Evolutionary conservation across 2,797 vertebrate genomes (phyloP).

Genomic region (Acanthiza pusilla): DNA sequence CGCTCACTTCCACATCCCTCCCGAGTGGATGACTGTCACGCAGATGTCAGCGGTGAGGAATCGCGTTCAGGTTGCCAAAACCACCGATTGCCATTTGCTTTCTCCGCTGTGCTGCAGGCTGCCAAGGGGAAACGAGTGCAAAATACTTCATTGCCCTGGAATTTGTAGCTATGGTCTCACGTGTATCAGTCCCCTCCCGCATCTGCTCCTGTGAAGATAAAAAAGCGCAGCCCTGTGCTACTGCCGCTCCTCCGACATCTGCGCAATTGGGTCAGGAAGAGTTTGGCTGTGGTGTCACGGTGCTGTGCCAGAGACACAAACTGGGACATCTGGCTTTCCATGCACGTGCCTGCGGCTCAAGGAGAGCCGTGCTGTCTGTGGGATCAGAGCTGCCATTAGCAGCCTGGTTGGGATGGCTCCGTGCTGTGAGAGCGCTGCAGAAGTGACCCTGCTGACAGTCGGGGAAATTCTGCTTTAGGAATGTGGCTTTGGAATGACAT

Average conservation of each 20-base stretch:
- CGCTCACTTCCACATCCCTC: constrained; percentile 77
- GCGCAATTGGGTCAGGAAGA: constrained; percentile 4
- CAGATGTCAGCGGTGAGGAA: constrained; percentile 75
- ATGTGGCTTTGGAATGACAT: background rate
- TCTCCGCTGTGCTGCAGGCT: background rate
- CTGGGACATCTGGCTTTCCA: constrained; percentile 4
- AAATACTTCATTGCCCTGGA: background rate
- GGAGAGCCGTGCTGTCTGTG: background rate
- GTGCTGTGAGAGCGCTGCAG: background rate
- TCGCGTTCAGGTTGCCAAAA: background rate
- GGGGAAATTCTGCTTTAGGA: background rate
- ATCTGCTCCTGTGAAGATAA: background rate
- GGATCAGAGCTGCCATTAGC: background rate
- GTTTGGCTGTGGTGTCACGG: background rate
- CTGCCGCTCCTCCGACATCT: background rate
- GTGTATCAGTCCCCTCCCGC: rapidly evolving
- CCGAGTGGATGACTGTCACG: constrained; percentile 69
- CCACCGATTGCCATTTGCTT: background rate
- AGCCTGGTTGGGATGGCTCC: background rate
- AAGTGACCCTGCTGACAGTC: background rate
- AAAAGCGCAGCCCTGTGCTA: background rate
- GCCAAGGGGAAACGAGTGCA: constrained; percentile 4
- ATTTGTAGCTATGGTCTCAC: background rate
- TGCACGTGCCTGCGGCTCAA: rapidly evolving
- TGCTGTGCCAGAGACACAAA: background rate